phyloP scores from a whole-genome alignment of 2,888 invertebrate species.

The Apamea crenata region DNA sequence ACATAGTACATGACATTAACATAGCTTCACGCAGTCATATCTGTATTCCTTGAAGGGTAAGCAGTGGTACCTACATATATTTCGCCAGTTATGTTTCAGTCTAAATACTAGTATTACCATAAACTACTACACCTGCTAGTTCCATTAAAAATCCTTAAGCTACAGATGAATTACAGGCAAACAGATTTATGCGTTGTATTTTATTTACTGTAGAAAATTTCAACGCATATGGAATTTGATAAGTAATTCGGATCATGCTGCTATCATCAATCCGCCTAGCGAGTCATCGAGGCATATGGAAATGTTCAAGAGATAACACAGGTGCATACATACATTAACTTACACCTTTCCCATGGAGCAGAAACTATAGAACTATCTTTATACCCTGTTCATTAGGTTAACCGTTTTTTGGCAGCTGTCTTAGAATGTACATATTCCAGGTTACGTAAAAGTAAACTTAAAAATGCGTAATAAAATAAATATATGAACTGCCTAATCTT shows the following conservation, averaged over 20 bases:
- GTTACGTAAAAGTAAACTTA: no score
- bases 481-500: no score
- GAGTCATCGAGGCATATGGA: conserved; percentile 16
- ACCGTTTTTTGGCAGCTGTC: no score
- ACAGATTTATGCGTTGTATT: neutral
- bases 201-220: conserved; percentile 7
- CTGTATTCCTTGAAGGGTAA: neutral
- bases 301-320: conserved; percentile 4
- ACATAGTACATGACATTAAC: conserved; percentile 1
- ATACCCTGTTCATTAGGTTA: neutral
- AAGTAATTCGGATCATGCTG: conserved; percentile 1
- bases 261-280: conserved; percentile 12
- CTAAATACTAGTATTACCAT: neutral
- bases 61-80: neutral
- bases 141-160: conserved; percentile 32
- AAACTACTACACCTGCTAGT: neutral
- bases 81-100: neutral
- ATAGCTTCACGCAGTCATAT: neutral
- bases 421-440: no score
- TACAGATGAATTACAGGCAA: conserved; percentile 16
- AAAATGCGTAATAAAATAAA: no score
- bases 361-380: neutral
- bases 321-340: neutral
- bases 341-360: neutral
- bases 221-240: neutral